phyloP scores from a whole-genome alignment of 2,888 invertebrate genomes.

The Elmis aenea region DNA sequence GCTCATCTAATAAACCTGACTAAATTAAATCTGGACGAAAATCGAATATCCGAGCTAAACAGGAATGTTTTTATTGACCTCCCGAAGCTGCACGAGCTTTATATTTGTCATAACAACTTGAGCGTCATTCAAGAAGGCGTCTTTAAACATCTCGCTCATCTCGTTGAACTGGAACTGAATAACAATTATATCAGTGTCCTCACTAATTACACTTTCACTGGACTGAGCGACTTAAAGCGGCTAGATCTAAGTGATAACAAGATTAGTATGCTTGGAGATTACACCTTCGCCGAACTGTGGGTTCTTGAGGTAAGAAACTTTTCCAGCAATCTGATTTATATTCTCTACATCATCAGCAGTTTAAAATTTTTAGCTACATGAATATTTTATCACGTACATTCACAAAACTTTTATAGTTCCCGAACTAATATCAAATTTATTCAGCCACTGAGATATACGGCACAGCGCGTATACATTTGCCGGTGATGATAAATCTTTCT shows the following conservation, averaged over 20 bases:
- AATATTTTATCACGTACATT: no score
- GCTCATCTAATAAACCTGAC: constrained; percentile 67
- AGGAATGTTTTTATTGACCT: constrained; percentile 69
- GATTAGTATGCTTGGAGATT: constrained; percentile 72
- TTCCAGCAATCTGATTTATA: not conserved
- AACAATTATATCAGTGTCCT: constrained; percentile 69
- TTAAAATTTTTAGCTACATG: no score
- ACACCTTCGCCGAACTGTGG: constrained; percentile 74
- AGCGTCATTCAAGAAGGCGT: constrained; percentile 80
- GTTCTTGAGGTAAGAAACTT: constrained; percentile 53
- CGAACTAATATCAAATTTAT: no score
- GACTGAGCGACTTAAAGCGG: constrained; percentile 66
- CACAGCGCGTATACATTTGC: no score
- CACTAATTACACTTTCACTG: constrained; percentile 72
- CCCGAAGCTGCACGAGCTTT: constrained; percentile 67
- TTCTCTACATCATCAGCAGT: no score
- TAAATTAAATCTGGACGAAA: constrained; percentile 67
- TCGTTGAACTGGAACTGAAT: constrained; percentile 77
- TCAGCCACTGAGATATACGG: no score
- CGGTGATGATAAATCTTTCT: no score
- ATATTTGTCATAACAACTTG: constrained; percentile 81
- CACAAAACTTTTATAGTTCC: no score
- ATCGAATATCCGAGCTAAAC: constrained; percentile 69
- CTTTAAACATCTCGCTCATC: constrained; percentile 65
- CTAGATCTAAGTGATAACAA: constrained; percentile 71